These are phyloP conservation scores for Sebastes matsubarae DNA, from an alignment of 2,797 vertebrate species.

Conservation along the genomic window DNA sequence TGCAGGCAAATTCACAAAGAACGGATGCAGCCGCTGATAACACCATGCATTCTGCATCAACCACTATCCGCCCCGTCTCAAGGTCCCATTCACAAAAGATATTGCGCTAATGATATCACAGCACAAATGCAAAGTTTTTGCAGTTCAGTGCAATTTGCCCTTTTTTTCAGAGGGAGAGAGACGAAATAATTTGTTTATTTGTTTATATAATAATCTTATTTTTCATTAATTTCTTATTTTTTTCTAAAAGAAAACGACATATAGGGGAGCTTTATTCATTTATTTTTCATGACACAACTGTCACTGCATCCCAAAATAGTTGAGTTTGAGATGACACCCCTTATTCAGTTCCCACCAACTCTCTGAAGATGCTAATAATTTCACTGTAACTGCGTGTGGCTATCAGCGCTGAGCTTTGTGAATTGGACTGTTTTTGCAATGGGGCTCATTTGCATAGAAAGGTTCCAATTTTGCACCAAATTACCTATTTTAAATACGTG, in stretches of 20 bases:
- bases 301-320: background rate
- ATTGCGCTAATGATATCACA: background rate
- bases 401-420: background rate
- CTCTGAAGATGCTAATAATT: background rate
- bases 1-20: no score
- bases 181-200: background rate
- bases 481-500: background rate
- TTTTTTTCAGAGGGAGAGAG: background rate
- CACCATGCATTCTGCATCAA: no score
- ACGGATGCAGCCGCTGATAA: no score
- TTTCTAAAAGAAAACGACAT: no score
- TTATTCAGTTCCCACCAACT: background rate
- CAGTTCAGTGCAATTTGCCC: fast-evolving
- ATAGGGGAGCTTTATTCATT: background rate
- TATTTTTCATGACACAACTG: background rate
- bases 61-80: background rate
- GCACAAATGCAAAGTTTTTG: background rate
- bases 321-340: background rate
- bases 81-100: background rate
- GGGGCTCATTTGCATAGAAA: background rate
- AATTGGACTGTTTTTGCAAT: background rate
- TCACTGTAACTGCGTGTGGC: background rate
- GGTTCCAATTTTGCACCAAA: background rate
- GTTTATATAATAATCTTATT: background rate
- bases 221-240: background rate